Conservation (phyloP, 2,113 vertebrate genomes). For the Eclectus roratus region DNA sequence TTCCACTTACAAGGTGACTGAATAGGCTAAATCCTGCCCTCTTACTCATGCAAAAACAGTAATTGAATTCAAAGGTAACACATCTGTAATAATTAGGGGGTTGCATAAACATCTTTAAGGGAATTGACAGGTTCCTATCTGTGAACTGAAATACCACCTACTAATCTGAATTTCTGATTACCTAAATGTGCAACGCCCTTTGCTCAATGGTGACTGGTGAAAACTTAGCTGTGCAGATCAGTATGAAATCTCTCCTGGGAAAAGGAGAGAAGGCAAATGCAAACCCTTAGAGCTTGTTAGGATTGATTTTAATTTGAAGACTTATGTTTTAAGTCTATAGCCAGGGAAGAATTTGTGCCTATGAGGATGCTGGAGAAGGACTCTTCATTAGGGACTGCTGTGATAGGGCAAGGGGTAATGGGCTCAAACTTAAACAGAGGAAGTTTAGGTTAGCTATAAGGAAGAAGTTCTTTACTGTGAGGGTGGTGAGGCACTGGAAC, state of each 20-base stretch:
- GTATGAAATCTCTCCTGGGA: not conserved
- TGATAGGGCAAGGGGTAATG: not conserved
- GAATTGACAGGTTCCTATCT: not conserved
- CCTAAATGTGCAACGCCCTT: not conserved
- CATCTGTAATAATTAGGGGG: not conserved
- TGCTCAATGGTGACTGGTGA: not conserved
- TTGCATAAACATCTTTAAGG: not conserved
- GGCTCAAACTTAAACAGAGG: not conserved
- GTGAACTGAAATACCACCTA: not conserved
- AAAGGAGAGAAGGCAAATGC: not conserved
- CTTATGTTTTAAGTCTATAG: not conserved
- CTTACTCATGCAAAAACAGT: not conserved
- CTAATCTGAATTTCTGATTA: not conserved
- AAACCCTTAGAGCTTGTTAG: not conserved
- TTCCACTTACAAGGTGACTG: not conserved
- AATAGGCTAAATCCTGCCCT: not conserved
- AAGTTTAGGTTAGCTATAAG: not conserved
- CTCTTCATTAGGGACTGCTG: not conserved
- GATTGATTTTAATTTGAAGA: not conserved
- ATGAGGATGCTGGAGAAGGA: not conserved
- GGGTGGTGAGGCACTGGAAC: not conserved
- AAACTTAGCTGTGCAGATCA: not conserved
- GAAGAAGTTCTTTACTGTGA: not conserved
- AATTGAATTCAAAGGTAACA: not conserved
- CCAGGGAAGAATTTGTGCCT: not conserved